Base-by-base conservation (phyloP, 30 jellyfish, hydroid and myxozoan genomes). In the Aurelia coerulea region DNA sequence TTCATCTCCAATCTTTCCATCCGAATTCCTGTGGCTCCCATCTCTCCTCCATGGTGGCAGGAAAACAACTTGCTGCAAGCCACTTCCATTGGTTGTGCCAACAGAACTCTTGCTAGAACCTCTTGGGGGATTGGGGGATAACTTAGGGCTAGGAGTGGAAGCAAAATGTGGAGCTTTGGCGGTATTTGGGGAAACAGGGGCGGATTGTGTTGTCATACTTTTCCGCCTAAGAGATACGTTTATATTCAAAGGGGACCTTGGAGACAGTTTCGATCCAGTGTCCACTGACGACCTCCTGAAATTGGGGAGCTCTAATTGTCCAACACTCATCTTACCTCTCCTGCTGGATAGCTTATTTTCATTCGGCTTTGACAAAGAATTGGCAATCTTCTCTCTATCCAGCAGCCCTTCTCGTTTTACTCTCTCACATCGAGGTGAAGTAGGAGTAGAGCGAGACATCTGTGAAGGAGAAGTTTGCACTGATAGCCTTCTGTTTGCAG, bases 21-120 rank as follows among this genome's bases (percentile, higher is more conserved):
- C 56, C 15, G 56, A 46, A 46, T 0, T 46, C 56, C 8, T 46
- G 56, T 46, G 6, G 12, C 56, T 6, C 2, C 56, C 56, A 53
- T 18, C 73, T 33, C 85, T 71, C 62, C 85, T 65, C 91, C 91
- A 82, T 32, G 91, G 91, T 67, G 91, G 84, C 59, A 80, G 16
- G 52, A 80, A 80, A 31, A 69, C 91, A 16, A 82, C 91, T 39
- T 82, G 91, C 71, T 56, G 91, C 77, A 82, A 11, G 52, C 91
- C 79, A 16, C 37, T 32, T n/a, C 35, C 70, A 1, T 60, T 60
- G 35, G 2, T 3, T 17, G 70, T 23, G 35, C 35, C 70, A 60
- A 59, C 68, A 16, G 32, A 16, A 5, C 31, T 16, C 31, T 60
- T 23, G 63, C 41, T 34, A 0, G 80, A 23, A 12, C 62, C 70